Evolutionary conservation across 2,888 invertebrate species (phyloP).

Genomic region (Criorhina ranunculi): DNA sequence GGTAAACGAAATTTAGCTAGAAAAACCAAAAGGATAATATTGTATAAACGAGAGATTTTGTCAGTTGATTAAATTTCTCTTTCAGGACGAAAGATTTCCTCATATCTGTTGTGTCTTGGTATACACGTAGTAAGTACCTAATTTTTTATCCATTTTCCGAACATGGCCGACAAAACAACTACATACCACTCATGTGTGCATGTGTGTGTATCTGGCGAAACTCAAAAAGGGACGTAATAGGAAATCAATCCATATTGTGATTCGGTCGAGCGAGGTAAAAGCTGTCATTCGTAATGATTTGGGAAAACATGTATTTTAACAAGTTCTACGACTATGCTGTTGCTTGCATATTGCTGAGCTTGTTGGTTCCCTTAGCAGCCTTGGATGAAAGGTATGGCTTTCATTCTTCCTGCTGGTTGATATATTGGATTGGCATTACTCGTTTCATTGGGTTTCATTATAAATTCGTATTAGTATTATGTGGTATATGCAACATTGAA

Average conservation of each 20-base stretch:
- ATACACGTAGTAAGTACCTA: constrained; percentile 33
- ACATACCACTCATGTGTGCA: not conserved
- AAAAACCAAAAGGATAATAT: constrained; percentile 60
- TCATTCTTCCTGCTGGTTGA: constrained; percentile 12
- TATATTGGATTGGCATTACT: constrained; percentile 32
- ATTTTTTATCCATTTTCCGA: constrained; percentile 50
- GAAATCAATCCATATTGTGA: constrained; percentile 71
- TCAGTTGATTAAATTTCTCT: constrained; percentile 69
- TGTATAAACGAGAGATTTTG: constrained; percentile 63
- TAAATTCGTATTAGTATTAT: constrained; percentile 15
- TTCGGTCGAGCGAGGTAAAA: constrained; percentile 53
- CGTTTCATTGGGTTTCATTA: constrained; percentile 24
- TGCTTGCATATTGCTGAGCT: constrained; percentile 34
- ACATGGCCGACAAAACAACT: constrained; percentile 30
- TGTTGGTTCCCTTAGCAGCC: not conserved
- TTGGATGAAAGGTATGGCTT: not conserved
- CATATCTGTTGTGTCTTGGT: constrained; percentile 3
- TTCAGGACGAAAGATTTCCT: constrained; percentile 25
- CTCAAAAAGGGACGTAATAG: constrained; percentile 51
- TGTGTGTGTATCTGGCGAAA: constrained; percentile 20
- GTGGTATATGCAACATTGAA: not conserved
- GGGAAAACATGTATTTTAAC: constrained; percentile 51
- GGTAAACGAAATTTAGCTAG: constrained; percentile 28
- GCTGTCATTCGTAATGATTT: constrained; percentile 63
- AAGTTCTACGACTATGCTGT: constrained; percentile 42